Percentiles rank a stretch among this genome's conserved stretches.
Evolutionary conservation across 1,140 invertebrate species (phyloP).

Genomic region (Schlechtendalia chinensis): DNA sequence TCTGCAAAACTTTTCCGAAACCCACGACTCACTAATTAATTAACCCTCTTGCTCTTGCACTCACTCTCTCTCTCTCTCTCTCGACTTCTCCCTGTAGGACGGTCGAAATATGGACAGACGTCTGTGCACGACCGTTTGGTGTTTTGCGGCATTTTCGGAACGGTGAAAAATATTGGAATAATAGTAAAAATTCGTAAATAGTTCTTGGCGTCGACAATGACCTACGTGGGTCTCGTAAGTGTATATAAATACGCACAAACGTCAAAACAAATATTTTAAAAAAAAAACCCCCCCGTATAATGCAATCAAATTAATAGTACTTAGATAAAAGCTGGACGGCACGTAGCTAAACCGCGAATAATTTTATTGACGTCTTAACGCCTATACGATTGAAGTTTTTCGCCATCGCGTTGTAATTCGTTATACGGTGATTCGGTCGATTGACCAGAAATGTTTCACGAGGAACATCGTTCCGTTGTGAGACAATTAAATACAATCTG

Average conservation of each 20-base stretch:
- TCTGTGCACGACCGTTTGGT: background rate
- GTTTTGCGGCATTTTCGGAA: background rate
- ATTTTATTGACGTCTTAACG: too few relatives aligned
- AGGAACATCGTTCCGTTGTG: too few relatives aligned
- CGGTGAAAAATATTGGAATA: background rate
- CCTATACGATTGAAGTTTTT: too few relatives aligned
- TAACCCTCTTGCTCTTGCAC: too few relatives aligned
- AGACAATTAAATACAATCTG: too few relatives aligned
- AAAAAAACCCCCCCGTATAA: too few relatives aligned
- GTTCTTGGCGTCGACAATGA: background rate
- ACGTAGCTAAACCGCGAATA: too few relatives aligned
- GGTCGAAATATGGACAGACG: background rate
- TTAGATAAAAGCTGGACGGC: background rate
- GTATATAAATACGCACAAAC: background rate
- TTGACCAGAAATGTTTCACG: too few relatives aligned
- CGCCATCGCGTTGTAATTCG: too few relatives aligned
- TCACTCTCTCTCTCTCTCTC: too few relatives aligned
- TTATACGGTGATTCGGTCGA: too few relatives aligned
- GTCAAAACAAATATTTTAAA: conserved; percentile 24
- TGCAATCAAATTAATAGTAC: background rate
- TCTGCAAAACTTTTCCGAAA: background rate
- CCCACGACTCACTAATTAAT: background rate
- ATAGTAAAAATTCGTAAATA: background rate
- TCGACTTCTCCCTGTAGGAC: background rate
- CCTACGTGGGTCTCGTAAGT: background rate